Conservation (phyloP, 2,113 vertebrate genomes). For the Podarcis muralis region DNA sequence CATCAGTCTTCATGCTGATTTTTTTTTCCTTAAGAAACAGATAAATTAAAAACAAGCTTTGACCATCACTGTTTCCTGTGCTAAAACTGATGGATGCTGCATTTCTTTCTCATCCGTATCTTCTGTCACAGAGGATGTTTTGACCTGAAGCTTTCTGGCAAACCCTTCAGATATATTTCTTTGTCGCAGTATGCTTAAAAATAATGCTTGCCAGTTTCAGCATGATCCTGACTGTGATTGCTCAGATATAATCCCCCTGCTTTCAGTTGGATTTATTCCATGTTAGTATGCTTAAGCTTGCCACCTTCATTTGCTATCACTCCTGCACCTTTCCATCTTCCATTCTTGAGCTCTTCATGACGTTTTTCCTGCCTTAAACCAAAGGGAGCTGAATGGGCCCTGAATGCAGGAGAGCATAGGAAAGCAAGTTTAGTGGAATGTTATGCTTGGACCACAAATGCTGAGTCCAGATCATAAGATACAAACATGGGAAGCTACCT, state of each 20-base stretch:
- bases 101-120: slow-evolving; percentile 16
- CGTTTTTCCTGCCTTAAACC: not conserved
- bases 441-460: not conserved
- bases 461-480: not conserved
- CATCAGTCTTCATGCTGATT: slow-evolving; percentile 61
- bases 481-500: too few species aligned
- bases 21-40: slow-evolving; percentile 38
- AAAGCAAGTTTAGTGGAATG: not conserved
- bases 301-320: not conserved
- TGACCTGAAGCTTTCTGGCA: slow-evolving; percentile 47
- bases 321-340: not conserved
- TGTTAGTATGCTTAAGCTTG: not conserved
- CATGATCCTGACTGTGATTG: not conserved
- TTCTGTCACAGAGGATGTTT: slow-evolving; percentile 24
- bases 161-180: not conserved
- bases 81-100: slow-evolving; percentile 48
- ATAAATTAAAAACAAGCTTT: slow-evolving; percentile 50
- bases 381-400: not conserved
- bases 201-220: not conserved
- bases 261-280: not conserved
- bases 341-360: not conserved
- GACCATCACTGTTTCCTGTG: slow-evolving; percentile 43
- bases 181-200: slow-evolving; percentile 23
- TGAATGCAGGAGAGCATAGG: not conserved
- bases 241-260: not conserved